Evolutionary conservation across 35 echinoderm and acorn worm species (phyloP).

Genomic region (Apostichopus japonicus): DNA sequence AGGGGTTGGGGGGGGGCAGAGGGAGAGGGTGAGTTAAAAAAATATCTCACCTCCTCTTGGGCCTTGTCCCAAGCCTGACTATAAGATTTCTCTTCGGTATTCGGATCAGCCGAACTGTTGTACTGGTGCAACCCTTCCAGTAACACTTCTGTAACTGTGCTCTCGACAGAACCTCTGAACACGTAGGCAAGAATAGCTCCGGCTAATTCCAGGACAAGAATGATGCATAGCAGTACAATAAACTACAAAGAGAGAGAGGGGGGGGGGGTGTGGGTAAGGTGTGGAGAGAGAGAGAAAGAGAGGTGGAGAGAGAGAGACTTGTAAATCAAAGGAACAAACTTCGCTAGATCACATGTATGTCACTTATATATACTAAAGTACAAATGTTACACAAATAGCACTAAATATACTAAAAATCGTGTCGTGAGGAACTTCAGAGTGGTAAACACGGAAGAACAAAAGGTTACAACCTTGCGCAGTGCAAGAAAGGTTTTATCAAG

Average conservation of each 20-base stretch:
- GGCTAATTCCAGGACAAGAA: slow-evolving; percentile 68
- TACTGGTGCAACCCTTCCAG: slow-evolving; percentile 28
- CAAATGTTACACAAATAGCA: no score
- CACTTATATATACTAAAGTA: no score
- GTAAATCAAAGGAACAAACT: no score
- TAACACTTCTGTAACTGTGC: slow-evolving; percentile 50
- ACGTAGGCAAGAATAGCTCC: slow-evolving; percentile 59
- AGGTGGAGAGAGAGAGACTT: no score
- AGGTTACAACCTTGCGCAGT: no score
- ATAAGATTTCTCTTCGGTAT: not conserved
- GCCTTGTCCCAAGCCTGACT: slow-evolving; percentile 76
- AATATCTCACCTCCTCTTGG: slow-evolving; percentile 66
- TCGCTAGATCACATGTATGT: no score
- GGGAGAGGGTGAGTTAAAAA: no score
- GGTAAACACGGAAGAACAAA: no score
- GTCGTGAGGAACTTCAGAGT: no score
- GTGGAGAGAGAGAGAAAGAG: not conserved
- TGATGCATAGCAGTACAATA: slow-evolving; percentile 62
- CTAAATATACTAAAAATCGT: no score
- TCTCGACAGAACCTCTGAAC: slow-evolving; percentile 54
- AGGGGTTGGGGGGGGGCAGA: no score
- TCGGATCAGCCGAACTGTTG: slow-evolving; percentile 14
- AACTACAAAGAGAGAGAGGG: slow-evolving; percentile 38
- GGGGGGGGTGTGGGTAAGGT: not conserved
- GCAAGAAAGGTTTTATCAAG: no score